These are phyloP conservation scores for Saguinus midas DNA, from an alignment of 2,113 vertebrate genomes.

Conservation along the genomic window DNA sequence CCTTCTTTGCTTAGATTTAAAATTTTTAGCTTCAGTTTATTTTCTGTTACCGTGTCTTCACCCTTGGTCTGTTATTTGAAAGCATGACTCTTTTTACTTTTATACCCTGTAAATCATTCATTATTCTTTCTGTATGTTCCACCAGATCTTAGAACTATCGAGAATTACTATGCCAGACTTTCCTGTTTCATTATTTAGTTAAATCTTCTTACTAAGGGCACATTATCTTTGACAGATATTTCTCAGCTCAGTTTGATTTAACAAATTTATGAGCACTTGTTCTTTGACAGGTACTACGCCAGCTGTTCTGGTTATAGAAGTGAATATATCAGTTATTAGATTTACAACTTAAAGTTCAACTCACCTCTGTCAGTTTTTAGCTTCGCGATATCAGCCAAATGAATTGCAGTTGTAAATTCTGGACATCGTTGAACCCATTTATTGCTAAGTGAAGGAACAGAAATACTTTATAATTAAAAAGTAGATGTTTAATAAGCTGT, in stretches of 20 bases:
- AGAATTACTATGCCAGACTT: neutral
- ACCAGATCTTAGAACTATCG: neutral
- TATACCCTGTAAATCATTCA: slow-evolving; percentile 22
- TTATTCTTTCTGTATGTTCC: slow-evolving; percentile 22
- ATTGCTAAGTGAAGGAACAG: slow-evolving; percentile 18
- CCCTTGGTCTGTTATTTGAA: slow-evolving; percentile 29
- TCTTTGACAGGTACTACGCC: neutral
- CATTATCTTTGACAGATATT: slow-evolving; percentile 26
- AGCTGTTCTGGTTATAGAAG: slow-evolving; percentile 24
- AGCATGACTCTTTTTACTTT: neutral
- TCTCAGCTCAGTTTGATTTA: slow-evolving; percentile 30
- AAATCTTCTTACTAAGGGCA: slow-evolving; percentile 30
- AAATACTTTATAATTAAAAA: slow-evolving; percentile 56
- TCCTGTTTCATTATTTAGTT: slow-evolving; percentile 41
- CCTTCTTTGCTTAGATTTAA: neutral
- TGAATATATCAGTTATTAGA: slow-evolving; percentile 9
- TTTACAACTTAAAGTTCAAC: slow-evolving; percentile 23
- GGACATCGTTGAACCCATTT: neutral
- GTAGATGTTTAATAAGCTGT: slow-evolving; percentile 38
- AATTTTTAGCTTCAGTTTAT: slow-evolving; percentile 4
- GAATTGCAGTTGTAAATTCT: slow-evolving; percentile 19
- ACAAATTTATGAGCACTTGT: slow-evolving; percentile 24
- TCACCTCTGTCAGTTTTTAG: neutral
- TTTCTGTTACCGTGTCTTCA: neutral
- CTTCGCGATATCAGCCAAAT: slow-evolving; percentile 19